phyloP scores from a whole-genome alignment of 2,113 vertebrate species.

The Lontra canadensis region DNA sequence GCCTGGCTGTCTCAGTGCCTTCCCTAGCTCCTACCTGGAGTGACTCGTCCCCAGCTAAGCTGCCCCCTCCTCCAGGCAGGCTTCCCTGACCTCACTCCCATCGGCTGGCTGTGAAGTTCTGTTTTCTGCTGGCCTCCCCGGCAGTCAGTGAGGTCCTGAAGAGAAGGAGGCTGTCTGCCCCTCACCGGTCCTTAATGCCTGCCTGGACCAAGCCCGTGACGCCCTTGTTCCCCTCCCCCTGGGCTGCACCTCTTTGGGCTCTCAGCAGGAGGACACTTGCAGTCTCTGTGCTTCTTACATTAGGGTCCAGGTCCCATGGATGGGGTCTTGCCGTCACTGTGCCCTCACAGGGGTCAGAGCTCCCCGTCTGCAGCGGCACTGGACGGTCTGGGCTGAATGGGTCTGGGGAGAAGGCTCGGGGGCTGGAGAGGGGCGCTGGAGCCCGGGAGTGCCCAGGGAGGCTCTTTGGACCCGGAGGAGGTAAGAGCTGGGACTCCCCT shows the following conservation, averaged over 20 bases:
- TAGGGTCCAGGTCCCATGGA: rapidly evolving
- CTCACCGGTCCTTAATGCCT: rapidly evolving
- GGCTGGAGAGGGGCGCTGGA: not conserved
- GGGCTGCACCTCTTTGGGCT: no score
- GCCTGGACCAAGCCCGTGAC: rapidly evolving
- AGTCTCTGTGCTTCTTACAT: not conserved
- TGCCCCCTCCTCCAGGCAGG: not conserved
- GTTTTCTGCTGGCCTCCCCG: rapidly evolving
- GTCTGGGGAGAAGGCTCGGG: not conserved
- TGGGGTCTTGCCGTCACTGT: not conserved
- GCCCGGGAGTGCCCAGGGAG: not conserved
- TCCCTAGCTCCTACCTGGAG: not conserved
- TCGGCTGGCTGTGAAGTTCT: not conserved
- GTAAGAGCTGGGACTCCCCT: not conserved
- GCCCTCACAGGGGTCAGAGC: not conserved
- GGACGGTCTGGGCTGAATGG: not conserved
- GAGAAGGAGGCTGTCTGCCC: rapidly evolving
- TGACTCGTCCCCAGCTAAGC: rapidly evolving
- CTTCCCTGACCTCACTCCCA: not conserved
- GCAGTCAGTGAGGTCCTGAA: no score
- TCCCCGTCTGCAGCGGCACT: rapidly evolving
- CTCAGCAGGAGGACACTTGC: not conserved
- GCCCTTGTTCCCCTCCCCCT: no score
- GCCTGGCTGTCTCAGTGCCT: rapidly evolving
- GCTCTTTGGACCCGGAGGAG: no score